Conservation (phyloP, 2,888 invertebrate genomes). For the Barypeithes pellucidus region DNA sequence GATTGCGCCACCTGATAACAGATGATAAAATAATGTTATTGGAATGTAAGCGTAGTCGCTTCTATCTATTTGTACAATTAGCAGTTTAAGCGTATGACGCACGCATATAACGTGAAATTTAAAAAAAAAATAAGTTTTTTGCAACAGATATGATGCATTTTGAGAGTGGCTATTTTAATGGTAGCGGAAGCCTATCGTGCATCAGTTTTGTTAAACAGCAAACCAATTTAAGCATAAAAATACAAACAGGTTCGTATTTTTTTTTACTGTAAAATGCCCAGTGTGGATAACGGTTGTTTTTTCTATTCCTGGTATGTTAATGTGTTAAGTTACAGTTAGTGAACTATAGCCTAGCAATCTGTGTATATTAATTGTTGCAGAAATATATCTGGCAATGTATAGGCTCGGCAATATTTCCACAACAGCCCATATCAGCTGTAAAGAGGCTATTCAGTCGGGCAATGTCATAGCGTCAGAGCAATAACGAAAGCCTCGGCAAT, state of each 20-base stretch:
- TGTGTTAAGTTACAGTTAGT: no score
- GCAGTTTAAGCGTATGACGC: conserved; percentile 9
- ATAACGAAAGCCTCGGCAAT: no score
- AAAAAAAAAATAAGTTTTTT: no score
- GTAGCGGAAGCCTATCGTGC: conserved; percentile 51
- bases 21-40: conserved; percentile 27
- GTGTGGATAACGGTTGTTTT: no score
- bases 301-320: background rate
- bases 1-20: conserved; percentile 38
- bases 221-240: conserved; percentile 56
- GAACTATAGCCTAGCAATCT: no score
- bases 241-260: conserved; percentile 57
- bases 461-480: no score
- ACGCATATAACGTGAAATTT: conserved; percentile 5
- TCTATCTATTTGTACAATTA: conserved; percentile 38
- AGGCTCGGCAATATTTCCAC: no score
- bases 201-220: conserved; percentile 53
- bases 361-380: no score
- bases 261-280: background rate
- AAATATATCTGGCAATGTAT: no score
- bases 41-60: conserved; percentile 31
- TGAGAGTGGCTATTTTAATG: conserved; percentile 32
- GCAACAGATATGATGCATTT: conserved; percentile 31
- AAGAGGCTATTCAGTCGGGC: no score
- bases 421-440: no score